phyloP scores from a whole-genome alignment of 2,113 vertebrate species.

The Lethenteron reissneri region DNA sequence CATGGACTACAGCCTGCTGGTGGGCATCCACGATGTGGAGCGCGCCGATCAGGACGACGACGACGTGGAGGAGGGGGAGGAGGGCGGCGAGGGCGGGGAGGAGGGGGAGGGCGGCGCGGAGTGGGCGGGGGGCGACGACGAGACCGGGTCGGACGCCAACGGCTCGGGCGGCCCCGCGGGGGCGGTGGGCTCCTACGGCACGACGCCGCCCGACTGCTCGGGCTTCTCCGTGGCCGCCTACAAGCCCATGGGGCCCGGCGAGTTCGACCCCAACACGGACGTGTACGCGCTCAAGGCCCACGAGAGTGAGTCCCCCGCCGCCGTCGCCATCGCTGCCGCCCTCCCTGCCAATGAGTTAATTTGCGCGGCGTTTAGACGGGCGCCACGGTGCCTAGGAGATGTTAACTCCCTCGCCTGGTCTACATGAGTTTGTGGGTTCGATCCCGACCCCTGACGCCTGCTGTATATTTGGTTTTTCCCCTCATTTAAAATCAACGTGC shows the following conservation, averaged over 20 bases:
- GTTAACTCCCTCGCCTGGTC: too few species aligned
- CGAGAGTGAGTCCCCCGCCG: conserved; percentile 32
- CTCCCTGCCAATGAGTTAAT: too few species aligned
- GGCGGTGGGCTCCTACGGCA: conserved; percentile 38
- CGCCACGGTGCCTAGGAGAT: too few species aligned
- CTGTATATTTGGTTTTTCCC: too few species aligned
- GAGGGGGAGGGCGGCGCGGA: conserved; percentile 25
- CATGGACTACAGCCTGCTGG: conserved; percentile 96
- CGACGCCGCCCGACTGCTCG: conserved; percentile 80
- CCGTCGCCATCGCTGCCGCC: too few species aligned
- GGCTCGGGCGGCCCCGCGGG: conserved; percentile 19
- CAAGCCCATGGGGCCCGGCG: conserved; percentile 56
- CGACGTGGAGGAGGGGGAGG: conserved; percentile 45
- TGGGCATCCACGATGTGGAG: conserved; percentile 91
- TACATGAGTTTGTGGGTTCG: too few species aligned
- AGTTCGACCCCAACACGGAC: conserved; percentile 80
- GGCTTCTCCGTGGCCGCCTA: conserved; percentile 72
- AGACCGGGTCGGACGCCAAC: not conserved
- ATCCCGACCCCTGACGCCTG: too few species aligned
- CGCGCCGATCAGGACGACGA: conserved; percentile 23
- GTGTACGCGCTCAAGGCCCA: conserved; percentile 96
- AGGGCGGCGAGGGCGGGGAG: conserved; percentile 22
- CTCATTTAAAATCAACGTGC: too few species aligned
- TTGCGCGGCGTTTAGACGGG: too few species aligned
- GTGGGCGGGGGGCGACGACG: not conserved